Evolutionary conservation across 2,797 vertebrate species (phyloP), one percentile per base, ranked within the genome.

Genomic region (Hapalemur alaotrensis): DNA sequence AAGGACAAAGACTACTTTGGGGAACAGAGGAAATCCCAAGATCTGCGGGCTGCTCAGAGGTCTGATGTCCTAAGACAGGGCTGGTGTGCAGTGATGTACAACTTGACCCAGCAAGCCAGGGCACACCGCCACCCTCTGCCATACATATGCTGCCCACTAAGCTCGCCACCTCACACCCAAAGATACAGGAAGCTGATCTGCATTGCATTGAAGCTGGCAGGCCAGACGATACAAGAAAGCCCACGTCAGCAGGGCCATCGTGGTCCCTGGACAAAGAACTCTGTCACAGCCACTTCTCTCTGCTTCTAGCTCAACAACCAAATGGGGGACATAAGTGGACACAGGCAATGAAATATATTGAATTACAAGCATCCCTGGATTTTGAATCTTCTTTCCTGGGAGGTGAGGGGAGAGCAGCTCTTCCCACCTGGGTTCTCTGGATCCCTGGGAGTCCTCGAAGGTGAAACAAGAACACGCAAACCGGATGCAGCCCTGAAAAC

Each of bases 1-100:
- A 97, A 96, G 88, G 87, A 95, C 87, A 94, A 94, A 95, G 95
- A 97, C 93, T 87, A 87, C 96, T 86, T 89, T 23, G 7, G 70
- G 93, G 96, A 92, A 41, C 89, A 87, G 61, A 87, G 97, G 96
- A 97, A 94, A 87, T 97, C 95, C 95, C 87, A 54, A 89, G 78
- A 57, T 43, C 82, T 63, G 59, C 5, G 86, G 93, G 73, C 82
- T 85, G 87, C 75, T 94, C 23, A 0, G 59, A 52, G 92, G 67
- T 67, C 9, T 85, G 91, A 97, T 0, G 3, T 82, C 95, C 89
- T 0, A 1, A 59, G n/a, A 73, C 5, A 15, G 41, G 22, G 83
- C 78, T 41, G 91, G 84, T 35, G 91, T 48, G n/a, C 67, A 35
- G 87, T 1, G 3, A 92, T 7, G 80, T 70, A 59, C 46, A 89